Evolutionary conservation across 2,797 vertebrate genomes (phyloP).

Genomic region (Pseudomugil tenellus): DNA sequence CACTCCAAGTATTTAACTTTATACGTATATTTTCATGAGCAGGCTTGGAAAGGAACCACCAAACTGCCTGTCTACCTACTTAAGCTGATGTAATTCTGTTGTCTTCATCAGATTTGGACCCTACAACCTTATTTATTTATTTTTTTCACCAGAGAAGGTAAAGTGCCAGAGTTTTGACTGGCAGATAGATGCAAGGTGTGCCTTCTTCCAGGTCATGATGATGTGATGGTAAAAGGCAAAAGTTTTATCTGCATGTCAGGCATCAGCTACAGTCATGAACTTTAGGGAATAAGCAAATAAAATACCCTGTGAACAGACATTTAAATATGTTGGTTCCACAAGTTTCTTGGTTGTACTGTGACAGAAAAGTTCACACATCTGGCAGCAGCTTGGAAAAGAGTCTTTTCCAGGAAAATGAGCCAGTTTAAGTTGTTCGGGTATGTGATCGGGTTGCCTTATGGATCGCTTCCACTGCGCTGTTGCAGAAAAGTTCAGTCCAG

Average conservation of each 20-base stretch:
- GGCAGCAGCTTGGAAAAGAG: background rate
- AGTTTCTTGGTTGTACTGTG: background rate
- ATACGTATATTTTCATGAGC: background rate
- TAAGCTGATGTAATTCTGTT: background rate
- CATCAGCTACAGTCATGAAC: background rate
- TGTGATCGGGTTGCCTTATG: slow-evolving; percentile 14
- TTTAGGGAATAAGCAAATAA: background rate
- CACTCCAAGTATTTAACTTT: background rate
- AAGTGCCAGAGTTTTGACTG: background rate
- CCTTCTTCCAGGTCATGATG: background rate
- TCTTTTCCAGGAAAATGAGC: background rate
- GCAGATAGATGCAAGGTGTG: background rate
- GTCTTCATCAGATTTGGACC: background rate
- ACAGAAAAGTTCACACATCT: slow-evolving; percentile 17
- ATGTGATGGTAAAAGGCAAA: background rate
- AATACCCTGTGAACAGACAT: background rate
- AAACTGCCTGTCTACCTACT: background rate
- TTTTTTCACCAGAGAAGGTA: background rate
- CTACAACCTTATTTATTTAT: background rate
- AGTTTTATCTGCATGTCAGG: background rate
- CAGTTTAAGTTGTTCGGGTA: background rate
- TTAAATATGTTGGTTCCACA: slow-evolving; percentile 11
- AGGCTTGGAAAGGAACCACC: background rate
- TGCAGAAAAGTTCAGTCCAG: background rate
- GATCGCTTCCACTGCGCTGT: background rate